phyloP scores from a whole-genome alignment of 2,113 vertebrate species.

The Nycticorax nycticorax region DNA sequence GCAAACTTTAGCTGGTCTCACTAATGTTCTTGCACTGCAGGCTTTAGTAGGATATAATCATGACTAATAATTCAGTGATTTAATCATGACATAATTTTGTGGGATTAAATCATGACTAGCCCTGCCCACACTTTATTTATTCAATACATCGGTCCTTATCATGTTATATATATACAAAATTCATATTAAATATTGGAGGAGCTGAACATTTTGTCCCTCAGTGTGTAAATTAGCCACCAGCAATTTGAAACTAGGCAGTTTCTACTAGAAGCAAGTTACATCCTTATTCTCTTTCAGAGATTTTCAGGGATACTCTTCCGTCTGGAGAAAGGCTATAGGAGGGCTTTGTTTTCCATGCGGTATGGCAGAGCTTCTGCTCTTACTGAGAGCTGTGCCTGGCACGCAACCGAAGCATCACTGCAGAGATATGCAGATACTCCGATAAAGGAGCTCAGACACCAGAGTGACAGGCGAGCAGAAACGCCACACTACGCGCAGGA shows the following conservation, averaged over 20 bases:
- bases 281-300: neutral
- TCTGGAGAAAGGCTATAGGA: neutral
- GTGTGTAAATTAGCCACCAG: neutral
- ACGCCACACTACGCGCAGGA: slow-evolving; percentile 19
- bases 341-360: neutral
- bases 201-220: neutral
- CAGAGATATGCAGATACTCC: slow-evolving; percentile 47
- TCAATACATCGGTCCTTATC: neutral
- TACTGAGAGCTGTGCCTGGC: neutral
- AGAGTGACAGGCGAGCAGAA: neutral
- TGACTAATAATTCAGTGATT: neutral
- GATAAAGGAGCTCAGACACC: neutral
- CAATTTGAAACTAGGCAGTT: neutral
- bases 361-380: neutral
- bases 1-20: neutral
- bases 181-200: neutral
- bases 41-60: neutral
- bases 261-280: neutral
- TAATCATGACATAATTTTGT: neutral
- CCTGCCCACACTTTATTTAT: neutral
- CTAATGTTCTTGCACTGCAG: neutral
- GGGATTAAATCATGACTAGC: slow-evolving; percentile 9
- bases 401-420: slow-evolving; percentile 1
- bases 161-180: neutral
- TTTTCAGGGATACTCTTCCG: neutral